Evolutionary conservation across 2,888 invertebrate species (phyloP), one percentile per base, ranked within the genome.

Genomic region (Lasioglossum zephyrum): DNA sequence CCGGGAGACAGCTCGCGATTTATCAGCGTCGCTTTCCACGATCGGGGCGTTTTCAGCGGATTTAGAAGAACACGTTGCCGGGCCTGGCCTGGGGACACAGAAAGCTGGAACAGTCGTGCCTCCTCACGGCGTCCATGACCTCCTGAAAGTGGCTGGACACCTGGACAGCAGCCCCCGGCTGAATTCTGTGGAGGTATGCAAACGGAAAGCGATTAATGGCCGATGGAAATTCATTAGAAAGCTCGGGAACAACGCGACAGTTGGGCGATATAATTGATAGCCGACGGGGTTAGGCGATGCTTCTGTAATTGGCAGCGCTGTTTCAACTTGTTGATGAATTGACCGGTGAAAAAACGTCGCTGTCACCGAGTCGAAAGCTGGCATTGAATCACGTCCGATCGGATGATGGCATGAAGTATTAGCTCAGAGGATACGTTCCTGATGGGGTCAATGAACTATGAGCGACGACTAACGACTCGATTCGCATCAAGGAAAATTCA

Each of bases 91-190:
- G 94, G 49, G 92, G 94, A 93, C 97, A 97, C 81, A 94, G 94
- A 95, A 97, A 97, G 91, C 96, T 95, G 72, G 96, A 95, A 95
- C 97, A 97, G 95, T 97, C 97, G 95, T 97, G 96, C 93, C 96
- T 96, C 89, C 97, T 96, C 90, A 97, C 97, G 84, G 97, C 97
- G 18, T 96, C 96, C 97, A 97, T 97, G 77, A 97, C 97, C 95
- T 97, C 97, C 74, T 97, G 96, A 84, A 97, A 96, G 94, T 97
- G 97, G 91, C 96, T 96, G 18, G 97, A 96, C 88, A 97, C 97
- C 53, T 96, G 95, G 13, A 95, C 95, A 36, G 95, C 96, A 91
- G 96, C 96, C 92, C 94, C 96, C 92, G 96, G 96, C 95, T 96
- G 97, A 87, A 97, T 96, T 95, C 97, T 97, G 81, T 41, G 85